Percentiles rank a stretch among this genome's conserved stretches.
These are phyloP conservation scores for Charina bottae DNA, from an alignment of 2,113 vertebrate genomes.

Conservation along the genomic window DNA sequence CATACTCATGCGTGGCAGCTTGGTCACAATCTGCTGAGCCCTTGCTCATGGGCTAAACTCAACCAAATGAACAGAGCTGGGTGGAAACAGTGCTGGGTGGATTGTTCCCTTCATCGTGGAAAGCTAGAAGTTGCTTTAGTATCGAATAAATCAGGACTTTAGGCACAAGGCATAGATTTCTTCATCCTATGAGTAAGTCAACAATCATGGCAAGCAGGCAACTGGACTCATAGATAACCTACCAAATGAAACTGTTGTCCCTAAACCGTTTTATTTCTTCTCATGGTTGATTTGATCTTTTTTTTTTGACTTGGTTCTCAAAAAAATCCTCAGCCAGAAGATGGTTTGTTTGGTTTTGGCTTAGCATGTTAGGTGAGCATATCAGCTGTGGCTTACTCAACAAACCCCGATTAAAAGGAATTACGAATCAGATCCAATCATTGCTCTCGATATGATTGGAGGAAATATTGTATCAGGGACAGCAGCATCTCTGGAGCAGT, in stretches of 20 bases:
- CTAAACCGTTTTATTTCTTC: not conserved
- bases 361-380: not conserved
- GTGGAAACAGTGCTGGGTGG: not conserved
- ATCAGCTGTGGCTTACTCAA: not conserved
- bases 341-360: not conserved
- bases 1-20: slow-evolving; percentile 55
- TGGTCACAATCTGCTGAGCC: not conserved
- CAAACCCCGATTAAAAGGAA: not conserved
- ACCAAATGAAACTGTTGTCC: not conserved
- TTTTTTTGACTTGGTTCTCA: not conserved
- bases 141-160: slow-evolving; percentile 32
- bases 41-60: not conserved
- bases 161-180: not conserved
- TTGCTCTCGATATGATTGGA: not conserved
- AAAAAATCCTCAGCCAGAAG: not conserved
- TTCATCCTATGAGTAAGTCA: not conserved
- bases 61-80: not conserved
- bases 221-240: not conserved
- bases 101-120: slow-evolving; percentile 46
- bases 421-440: not conserved
- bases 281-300: not conserved
- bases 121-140: slow-evolving; percentile 55
- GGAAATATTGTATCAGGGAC: not conserved
- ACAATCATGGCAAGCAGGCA: not conserved
- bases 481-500: not conserved